Conservation (phyloP, 2,797 vertebrate genomes). For the Sebastes hubbsi region DNA sequence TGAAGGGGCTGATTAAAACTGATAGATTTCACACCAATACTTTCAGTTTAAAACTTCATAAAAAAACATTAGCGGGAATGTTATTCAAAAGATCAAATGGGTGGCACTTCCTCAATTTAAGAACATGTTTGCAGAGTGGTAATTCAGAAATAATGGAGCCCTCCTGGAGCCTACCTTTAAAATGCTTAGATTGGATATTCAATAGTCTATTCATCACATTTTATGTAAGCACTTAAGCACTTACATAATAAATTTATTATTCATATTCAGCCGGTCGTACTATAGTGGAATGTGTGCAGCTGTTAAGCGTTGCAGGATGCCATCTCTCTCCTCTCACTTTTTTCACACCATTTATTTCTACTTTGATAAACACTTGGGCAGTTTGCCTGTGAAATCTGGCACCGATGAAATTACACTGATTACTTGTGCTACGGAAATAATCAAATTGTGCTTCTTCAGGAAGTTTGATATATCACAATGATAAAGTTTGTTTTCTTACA, state of each 20-base stretch:
- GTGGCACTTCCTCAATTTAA: constrained; percentile 27
- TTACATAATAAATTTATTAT: constrained; percentile 53
- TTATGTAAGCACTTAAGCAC: constrained; percentile 46
- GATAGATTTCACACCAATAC: constrained; percentile 45
- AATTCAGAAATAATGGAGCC: constrained; percentile 38
- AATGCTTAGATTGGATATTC: constrained; percentile 38
- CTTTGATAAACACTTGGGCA: constrained; percentile 5
- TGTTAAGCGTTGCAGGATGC: constrained; percentile 10
- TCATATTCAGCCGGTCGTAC: constrained; percentile 14
- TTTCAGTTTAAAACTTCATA: constrained; percentile 40
- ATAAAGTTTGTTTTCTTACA: not conserved
- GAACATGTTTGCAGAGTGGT: constrained; percentile 11
- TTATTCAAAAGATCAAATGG: constrained; percentile 29
- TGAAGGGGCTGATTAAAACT: constrained; percentile 50
- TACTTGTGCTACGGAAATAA: not conserved
- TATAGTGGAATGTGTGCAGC: constrained; percentile 1
- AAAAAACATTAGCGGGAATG: constrained; percentile 19
- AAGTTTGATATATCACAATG: not conserved
- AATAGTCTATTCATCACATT: constrained; percentile 55
- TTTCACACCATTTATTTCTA: constrained; percentile 19
- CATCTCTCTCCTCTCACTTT: not conserved
- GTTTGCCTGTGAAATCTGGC: constrained; percentile 2
- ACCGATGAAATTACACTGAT: constrained; percentile 1
- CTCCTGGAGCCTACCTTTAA: constrained; percentile 36
- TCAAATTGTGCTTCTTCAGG: not conserved